Evolutionary conservation across 2,888 invertebrate genomes (phyloP).

Genomic region (Busseola fusca): DNA sequence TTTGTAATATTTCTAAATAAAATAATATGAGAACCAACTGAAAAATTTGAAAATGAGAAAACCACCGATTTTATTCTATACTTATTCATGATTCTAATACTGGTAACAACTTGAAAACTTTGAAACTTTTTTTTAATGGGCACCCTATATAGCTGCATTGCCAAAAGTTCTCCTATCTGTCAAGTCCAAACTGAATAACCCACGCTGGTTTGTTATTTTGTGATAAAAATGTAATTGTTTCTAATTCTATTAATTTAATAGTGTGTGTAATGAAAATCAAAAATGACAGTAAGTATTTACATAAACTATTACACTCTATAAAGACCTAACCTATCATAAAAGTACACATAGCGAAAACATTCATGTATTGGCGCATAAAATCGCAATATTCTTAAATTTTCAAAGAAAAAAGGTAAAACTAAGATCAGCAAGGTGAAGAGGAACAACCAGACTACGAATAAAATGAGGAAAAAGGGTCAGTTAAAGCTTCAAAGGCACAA

Average conservation of each 20-base stretch:
- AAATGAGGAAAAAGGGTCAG: conserved; percentile 88
- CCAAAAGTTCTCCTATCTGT: conserved; percentile 27
- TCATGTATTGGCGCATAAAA: conserved; percentile 6
- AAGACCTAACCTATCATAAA: neutral
- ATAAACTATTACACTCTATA: neutral
- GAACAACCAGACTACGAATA: conserved; percentile 89
- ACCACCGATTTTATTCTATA: neutral
- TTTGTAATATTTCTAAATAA: neutral
- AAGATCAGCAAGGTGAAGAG: conserved; percentile 89
- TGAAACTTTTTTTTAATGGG: neutral
- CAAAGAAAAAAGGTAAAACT: conserved; percentile 86
- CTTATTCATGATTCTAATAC: no score
- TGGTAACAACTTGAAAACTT: neutral
- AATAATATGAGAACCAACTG: rapidly evolving
- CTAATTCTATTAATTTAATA: neutral
- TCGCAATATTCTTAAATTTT: conserved; percentile 36
- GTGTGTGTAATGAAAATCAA: conserved; percentile 25
- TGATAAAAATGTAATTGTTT: neutral
- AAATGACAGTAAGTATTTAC: conserved; percentile 79
- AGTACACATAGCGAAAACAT: conserved; percentile 44
- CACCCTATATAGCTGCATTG: neutral
- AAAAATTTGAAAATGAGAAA: neutral
- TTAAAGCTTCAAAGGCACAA: conserved; percentile 84
- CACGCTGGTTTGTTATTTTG: conserved; percentile 62
- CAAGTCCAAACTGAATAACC: conserved; percentile 38